phyloP scores from a whole-genome alignment of 35 echinoderm and acorn worm genomes.

The Apostichopus japonicus region DNA sequence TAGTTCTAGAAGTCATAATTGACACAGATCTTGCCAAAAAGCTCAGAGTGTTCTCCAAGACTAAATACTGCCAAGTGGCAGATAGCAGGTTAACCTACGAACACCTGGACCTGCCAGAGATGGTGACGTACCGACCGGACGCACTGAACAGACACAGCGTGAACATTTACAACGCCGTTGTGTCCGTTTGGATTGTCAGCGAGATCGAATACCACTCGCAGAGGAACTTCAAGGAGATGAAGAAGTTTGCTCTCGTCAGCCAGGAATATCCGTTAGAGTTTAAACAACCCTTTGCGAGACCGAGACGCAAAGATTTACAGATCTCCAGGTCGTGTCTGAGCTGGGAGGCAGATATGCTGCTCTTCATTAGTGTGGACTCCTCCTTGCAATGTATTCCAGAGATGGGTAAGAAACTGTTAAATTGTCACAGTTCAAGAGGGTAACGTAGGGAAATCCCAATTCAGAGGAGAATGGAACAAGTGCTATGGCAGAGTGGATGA shows the following conservation, averaged over 20 bases:
- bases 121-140: slow-evolving; percentile 43
- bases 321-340: background rate
- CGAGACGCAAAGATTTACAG: background rate
- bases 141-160: slow-evolving; percentile 15
- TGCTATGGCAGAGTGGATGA: no score
- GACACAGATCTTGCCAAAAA: slow-evolving; percentile 47
- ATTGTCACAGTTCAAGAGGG: no score
- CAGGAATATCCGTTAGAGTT: slow-evolving; percentile 48
- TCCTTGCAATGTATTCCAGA: slow-evolving; percentile 32
- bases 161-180: slow-evolving; percentile 31
- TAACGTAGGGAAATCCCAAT: no score
- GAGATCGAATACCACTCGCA: background rate
- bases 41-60: slow-evolving; percentile 3
- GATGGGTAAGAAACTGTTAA: background rate
- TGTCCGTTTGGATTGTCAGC: slow-evolving; percentile 39
- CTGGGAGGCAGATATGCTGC: slow-evolving; percentile 43
- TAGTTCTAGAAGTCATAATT: slow-evolving; percentile 35
- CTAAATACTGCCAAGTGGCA: slow-evolving; percentile 4
- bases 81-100: slow-evolving; percentile 9
- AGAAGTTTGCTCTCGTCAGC: background rate
- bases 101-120: slow-evolving; percentile 28
- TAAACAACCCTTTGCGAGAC: slow-evolving; percentile 22
- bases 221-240: background rate
- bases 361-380: slow-evolving; percentile 1
- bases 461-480: no score